These are phyloP conservation scores for Tetragonula clypearis DNA, from an alignment of 1,140 invertebrate species.

Conservation along the genomic window DNA sequence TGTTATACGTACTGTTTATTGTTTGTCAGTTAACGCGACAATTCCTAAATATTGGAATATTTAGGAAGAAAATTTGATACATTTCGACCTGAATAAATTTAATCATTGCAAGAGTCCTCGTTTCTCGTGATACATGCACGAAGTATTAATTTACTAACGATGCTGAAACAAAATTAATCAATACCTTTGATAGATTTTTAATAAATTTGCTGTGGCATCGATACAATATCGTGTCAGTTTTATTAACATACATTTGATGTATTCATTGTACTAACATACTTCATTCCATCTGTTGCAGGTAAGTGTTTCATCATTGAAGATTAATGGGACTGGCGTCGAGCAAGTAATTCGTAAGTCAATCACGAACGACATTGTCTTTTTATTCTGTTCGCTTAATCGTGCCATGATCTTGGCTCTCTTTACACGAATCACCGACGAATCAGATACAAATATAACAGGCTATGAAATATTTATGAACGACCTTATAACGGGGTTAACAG, in stretches of 20 bases:
- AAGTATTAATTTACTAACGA: too few relatives aligned
- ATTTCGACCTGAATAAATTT: too few relatives aligned
- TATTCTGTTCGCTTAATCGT: not conserved
- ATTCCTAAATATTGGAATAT: too few relatives aligned
- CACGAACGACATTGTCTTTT: constrained; percentile 5
- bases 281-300: constrained; percentile 24
- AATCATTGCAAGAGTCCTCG: too few relatives aligned
- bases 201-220: too few relatives aligned
- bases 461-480: not conserved
- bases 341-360: not conserved
- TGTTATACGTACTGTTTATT: not conserved
- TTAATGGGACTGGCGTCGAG: not conserved
- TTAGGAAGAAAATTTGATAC: too few relatives aligned
- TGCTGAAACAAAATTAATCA: too few relatives aligned
- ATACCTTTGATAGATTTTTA: too few relatives aligned
- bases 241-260: not conserved
- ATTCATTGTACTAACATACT: not conserved
- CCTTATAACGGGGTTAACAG: not conserved
- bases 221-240: not conserved
- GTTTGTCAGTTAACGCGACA: too few relatives aligned
- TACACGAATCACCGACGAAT: not conserved
- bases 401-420: not conserved
- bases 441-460: not conserved
- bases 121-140: too few relatives aligned
- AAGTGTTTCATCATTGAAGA: constrained; percentile 22